Evolutionary conservation across 2,113 vertebrate species (phyloP), one percentile per base, ranked within the genome.

Genomic region (Pavo muticus): DNA sequence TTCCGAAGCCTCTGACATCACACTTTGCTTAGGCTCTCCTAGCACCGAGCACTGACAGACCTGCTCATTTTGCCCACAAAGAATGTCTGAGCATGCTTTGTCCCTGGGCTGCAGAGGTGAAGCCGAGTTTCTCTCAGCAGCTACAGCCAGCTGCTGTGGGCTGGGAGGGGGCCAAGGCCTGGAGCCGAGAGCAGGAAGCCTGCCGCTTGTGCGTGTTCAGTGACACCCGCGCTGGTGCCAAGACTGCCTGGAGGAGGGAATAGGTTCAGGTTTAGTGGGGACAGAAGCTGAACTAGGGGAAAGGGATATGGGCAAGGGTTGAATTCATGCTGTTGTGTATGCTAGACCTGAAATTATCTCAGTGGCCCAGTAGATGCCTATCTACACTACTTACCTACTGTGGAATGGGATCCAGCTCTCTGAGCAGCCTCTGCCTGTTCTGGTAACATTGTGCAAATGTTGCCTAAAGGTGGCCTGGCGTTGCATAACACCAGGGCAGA

Each of bases 71-170:
- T 75, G 67, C 60, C 1, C 3, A 4, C 0, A 2, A 68, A 87
- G 59, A 30, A 6, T 80, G 54, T 85, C 68, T 77, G 75, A 87
- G 84, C 81, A 67, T 57, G 1, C 59, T 16, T 6, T 87, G 82
- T 93, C 89, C 89, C 54, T 1, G 37, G 44, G 54, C 91, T 88
- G 68, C 82, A 44, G 71, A 50, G 59, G 32, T 9, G 3, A 42
- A 76, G 74, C 48, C 11, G 84, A 50, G 11, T 39, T 94, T 57
- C 77, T 93, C n/a, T 13, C 23, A 40, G 84, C 8, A 4, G 84
- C 91, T 68, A 32, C 48, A 42, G 81, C 70, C 96, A 94, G 95
- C 93, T 92, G 91, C 89, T 83, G 60, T 1, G 15, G 82, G 50
- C 96, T 96, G 93, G 93, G 75, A 47, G 2, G 1, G 25, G 71